Conservation (phyloP, 2,113 vertebrate species). For the Lonchura striata region DNA sequence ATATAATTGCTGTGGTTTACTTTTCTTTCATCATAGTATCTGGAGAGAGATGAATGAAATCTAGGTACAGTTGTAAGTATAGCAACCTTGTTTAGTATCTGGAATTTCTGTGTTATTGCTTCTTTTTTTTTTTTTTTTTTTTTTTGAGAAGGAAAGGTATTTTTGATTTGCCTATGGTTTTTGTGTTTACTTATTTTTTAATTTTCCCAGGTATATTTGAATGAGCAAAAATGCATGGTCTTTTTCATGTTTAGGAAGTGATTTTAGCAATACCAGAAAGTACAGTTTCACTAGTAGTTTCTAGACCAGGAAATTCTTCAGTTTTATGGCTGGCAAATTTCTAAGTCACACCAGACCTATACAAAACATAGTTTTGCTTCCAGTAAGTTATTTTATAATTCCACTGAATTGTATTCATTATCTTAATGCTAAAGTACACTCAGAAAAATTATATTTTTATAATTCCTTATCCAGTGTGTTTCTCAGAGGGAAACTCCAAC, state of each 20-base stretch:
- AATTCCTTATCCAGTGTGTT: background rate
- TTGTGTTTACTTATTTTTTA: background rate
- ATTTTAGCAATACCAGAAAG: background rate
- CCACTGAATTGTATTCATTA: background rate
- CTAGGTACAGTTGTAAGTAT: background rate
- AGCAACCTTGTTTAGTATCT: background rate
- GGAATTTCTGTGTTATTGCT: background rate
- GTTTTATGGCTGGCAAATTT: background rate
- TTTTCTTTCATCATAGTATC: background rate
- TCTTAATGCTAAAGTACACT: background rate
- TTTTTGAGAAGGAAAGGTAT: background rate
- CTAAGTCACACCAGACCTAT: background rate
- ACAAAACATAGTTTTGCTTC: background rate
- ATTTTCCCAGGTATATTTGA: background rate
- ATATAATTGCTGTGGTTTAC: background rate
- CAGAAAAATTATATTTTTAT: background rate
- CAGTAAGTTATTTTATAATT: background rate
- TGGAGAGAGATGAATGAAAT: background rate
- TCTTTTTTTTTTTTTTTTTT: background rate
- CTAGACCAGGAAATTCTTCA: background rate
- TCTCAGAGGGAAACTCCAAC: background rate
- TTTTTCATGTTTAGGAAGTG: background rate
- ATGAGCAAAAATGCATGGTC: accelerated
- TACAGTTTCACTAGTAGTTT: background rate
- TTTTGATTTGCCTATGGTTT: background rate